phyloP scores from a whole-genome alignment of 2,113 vertebrate genomes.

The Heterochromis multidens region DNA sequence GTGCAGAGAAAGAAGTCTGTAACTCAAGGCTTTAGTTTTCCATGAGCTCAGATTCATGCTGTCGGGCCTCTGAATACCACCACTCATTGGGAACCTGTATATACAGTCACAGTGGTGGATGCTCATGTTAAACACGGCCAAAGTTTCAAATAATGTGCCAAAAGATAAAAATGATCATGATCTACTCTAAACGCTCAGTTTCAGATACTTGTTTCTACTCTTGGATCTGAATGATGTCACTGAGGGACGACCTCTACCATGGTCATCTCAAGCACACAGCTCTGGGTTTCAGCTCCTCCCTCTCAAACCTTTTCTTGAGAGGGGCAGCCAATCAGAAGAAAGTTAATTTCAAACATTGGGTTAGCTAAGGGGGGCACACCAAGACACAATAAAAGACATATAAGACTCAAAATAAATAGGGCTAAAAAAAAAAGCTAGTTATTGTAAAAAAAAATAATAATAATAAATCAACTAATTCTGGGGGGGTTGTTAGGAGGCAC shows the following conservation, averaged over 20 bases:
- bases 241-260: background rate
- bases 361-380: background rate
- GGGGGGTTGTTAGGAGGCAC: background rate
- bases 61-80: background rate
- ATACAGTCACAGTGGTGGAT: background rate
- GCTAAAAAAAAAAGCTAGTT: too few relatives aligned
- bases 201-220: background rate
- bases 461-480: background rate
- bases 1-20: background rate
- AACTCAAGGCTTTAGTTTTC: background rate
- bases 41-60: background rate
- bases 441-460: too few relatives aligned
- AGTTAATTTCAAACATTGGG: background rate
- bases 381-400: background rate
- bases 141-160: background rate
- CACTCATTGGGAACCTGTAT: background rate
- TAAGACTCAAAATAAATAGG: too few relatives aligned
- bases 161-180: background rate
- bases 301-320: background rate
- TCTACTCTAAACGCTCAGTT: background rate
- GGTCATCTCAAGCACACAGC: background rate
- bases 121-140: background rate
- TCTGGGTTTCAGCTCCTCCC: background rate
- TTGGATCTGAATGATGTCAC: background rate
- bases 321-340: background rate